Conservation (phyloP, 2,797 vertebrate genomes). For the Todus mexicanus region DNA sequence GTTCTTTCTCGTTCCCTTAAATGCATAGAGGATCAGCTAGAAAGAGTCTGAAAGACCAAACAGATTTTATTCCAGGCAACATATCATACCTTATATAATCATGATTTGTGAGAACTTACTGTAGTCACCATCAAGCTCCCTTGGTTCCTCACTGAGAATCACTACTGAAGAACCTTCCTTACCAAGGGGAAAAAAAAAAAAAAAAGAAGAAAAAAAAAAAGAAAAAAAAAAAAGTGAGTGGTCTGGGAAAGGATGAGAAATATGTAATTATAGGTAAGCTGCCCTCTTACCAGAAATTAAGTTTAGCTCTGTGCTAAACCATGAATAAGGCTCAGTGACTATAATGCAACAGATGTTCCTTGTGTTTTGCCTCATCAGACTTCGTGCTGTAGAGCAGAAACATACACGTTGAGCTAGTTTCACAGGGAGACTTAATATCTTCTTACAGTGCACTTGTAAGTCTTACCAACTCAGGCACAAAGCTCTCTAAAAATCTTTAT, state of each 20-base stretch:
- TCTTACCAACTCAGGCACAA: neutral
- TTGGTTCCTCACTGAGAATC: neutral
- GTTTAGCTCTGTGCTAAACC: neutral
- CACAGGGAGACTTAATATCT: neutral
- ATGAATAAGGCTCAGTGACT: neutral
- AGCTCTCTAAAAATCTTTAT: neutral
- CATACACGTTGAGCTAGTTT: neutral
- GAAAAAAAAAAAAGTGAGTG: neutral
- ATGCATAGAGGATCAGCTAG: neutral
- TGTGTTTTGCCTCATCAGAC: neutral
- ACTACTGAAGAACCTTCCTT: neutral
- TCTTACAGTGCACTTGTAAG: neutral
- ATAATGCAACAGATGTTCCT: neutral
- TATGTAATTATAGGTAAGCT: neutral
- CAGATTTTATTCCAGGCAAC: neutral
- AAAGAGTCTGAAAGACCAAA: neutral
- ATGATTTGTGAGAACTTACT: neutral
- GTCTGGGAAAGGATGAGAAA: neutral
- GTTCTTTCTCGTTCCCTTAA: neutral
- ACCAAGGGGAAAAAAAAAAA: neutral
- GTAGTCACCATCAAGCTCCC: neutral
- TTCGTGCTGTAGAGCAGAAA: neutral
- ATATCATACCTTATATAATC: neutral
- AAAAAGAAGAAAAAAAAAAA: neutral
- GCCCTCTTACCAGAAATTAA: neutral